phyloP scores from a whole-genome alignment of 2,888 invertebrate genomes.

The Leptinotarsa rubiginosa region DNA sequence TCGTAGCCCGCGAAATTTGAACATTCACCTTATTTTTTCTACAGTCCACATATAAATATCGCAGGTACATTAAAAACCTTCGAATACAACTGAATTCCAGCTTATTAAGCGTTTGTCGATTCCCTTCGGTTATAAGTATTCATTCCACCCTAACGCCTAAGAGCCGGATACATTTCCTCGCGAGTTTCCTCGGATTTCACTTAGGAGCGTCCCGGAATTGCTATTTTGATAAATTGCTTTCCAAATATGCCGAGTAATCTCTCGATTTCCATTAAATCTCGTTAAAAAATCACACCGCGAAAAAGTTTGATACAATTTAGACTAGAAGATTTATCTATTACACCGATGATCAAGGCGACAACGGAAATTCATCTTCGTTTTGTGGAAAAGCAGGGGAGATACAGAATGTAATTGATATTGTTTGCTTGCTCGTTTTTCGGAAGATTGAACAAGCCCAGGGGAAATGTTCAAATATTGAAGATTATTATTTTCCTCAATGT shows the following conservation, averaged over 20 bases:
- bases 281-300: neutral
- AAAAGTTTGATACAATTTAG: neutral
- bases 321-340: neutral
- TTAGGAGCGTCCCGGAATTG: conserved; percentile 2
- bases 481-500: no score
- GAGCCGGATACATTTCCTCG: neutral
- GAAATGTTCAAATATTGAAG: no score
- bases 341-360: neutral
- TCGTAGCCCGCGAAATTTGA: no score
- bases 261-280: neutral
- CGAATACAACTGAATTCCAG: neutral
- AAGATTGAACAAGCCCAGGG: no score
- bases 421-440: neutral
- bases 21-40: no score
- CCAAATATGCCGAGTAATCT: conserved; percentile 9
- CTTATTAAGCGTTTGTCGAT: neutral
- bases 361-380: neutral
- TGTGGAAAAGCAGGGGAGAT: neutral
- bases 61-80: neutral
- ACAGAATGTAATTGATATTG: neutral
- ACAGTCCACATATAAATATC: neutral
- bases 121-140: neutral
- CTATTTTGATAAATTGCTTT: conserved; percentile 2
- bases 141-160: neutral
- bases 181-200: neutral